These are phyloP conservation scores for Hippocampus zosterae DNA, from an alignment of 2,113 vertebrate species.

Conservation along the genomic window DNA sequence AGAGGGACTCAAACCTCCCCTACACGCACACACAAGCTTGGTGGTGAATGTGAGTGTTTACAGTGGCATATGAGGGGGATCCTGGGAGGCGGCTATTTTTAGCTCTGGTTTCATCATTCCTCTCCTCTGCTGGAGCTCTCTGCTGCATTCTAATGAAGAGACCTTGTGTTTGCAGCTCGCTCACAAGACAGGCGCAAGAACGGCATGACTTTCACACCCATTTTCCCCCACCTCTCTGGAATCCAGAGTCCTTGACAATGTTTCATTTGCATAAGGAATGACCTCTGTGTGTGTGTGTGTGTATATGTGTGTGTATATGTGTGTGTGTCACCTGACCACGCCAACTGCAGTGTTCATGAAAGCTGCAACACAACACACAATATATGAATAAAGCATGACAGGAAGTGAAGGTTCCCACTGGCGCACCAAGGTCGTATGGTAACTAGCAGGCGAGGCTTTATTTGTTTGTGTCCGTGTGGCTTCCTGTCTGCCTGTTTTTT, in stretches of 20 bases:
- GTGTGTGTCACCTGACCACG: neutral
- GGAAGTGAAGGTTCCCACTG: neutral
- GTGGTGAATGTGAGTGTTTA: constrained; percentile 55
- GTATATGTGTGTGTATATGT: too few species aligned
- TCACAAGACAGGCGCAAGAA: neutral
- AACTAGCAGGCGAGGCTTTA: neutral
- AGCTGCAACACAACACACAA: neutral
- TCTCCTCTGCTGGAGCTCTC: constrained; percentile 57
- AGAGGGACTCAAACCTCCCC: constrained; percentile 32
- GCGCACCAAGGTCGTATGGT: neutral
- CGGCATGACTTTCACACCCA: neutral
- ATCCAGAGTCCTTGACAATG: neutral
- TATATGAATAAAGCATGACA: neutral
- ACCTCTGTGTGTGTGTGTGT: neutral
- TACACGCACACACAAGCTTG: constrained; percentile 24
- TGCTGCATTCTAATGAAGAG: constrained; percentile 71
- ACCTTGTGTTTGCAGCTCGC: constrained; percentile 19
- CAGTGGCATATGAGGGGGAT: constrained; percentile 70
- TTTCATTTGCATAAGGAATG: neutral
- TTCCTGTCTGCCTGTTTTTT: neutral
- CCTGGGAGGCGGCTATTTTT: constrained; percentile 77
- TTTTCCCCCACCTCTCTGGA: neutral
- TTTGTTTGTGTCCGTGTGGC: neutral
- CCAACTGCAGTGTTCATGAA: neutral
- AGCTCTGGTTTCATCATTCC: constrained; percentile 75